Evolutionary conservation across 2,113 vertebrate species (phyloP).

Genomic region (Mobula birostris): DNA sequence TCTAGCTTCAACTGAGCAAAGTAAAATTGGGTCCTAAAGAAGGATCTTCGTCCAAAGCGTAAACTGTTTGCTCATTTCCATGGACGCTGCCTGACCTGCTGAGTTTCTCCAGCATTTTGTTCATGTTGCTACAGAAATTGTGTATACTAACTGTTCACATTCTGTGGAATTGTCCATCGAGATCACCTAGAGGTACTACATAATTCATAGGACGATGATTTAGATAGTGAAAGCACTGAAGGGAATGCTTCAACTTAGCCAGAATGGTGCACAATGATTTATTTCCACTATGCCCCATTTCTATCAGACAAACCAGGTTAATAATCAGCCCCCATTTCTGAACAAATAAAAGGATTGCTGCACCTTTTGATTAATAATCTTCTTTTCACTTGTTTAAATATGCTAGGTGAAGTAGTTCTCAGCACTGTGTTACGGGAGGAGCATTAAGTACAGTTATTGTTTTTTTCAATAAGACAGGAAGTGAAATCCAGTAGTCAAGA

Average conservation of each 20-base stretch:
- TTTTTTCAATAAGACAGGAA: no score
- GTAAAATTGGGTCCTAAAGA: no score
- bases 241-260: not conserved
- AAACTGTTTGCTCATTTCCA: no score
- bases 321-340: not conserved
- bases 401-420: not conserved
- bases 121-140: no score
- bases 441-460: no score
- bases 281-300: not conserved
- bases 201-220: not conserved
- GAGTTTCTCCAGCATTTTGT: no score
- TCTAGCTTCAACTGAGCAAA: not conserved
- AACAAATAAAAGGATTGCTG: not conserved
- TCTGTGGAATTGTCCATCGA: not conserved
- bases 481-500: not conserved
- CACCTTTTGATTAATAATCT: not conserved
- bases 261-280: not conserved
- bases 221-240: not conserved
- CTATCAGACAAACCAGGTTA: not conserved
- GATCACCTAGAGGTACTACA: not conserved
- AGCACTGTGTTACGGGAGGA: not conserved
- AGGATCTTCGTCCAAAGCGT: no score
- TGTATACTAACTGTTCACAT: no score
- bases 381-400: not conserved
- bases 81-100: no score